phyloP scores from a whole-genome alignment of 2,888 invertebrate species.

The Melinopterus prodromus region DNA sequence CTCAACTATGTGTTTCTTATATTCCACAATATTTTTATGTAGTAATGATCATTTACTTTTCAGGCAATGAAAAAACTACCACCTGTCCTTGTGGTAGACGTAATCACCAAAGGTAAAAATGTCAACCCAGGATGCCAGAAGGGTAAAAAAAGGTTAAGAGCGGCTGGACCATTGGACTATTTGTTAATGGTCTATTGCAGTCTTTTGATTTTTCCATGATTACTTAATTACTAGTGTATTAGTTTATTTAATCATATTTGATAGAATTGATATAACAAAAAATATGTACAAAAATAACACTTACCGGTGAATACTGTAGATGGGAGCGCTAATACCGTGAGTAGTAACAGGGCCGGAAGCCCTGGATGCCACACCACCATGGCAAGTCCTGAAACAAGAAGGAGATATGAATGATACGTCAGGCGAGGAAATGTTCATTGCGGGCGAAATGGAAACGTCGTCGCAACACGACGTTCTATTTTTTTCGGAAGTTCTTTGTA shows the following conservation, averaged over 20 bases:
- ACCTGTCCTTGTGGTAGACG: no score
- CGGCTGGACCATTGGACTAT: no score
- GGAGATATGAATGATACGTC: constrained; percentile 33
- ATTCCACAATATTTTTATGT: no score
- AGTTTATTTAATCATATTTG: no score
- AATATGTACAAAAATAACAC: constrained; percentile 41
- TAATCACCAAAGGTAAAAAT: no score
- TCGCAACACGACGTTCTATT: neutral
- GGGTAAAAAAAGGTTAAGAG: no score
- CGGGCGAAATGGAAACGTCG: neutral
- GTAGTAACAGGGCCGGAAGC: constrained; percentile 55
- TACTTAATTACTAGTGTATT: no score
- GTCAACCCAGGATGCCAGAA: neutral
- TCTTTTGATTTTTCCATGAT: no score
- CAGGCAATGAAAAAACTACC: no score
- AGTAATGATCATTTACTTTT: no score
- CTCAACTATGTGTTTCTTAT: no score
- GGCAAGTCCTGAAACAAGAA: constrained; percentile 62
- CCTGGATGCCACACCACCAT: constrained; percentile 66
- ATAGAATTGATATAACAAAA: neutral
- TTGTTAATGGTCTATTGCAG: no score
- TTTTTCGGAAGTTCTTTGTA: neutral
- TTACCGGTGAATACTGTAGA: constrained; percentile 54
- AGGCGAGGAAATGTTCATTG: neutral
- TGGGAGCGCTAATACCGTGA: constrained; percentile 48